Conservation (phyloP, 2,797 vertebrate species). For the Acrossocheilus fasciatus region DNA sequence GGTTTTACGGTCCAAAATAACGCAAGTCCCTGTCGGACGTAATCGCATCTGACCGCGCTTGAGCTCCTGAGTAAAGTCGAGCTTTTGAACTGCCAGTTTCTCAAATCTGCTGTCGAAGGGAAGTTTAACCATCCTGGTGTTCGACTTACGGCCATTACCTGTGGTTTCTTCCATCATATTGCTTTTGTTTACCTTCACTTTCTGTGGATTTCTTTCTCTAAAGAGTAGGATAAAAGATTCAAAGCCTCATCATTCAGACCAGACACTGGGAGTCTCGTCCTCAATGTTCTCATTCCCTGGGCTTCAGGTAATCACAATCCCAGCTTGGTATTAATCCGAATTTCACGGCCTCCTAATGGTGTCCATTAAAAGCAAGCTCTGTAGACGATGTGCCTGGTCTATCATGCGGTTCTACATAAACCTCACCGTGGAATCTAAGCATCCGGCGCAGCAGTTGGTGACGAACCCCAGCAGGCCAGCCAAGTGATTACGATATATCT, state of each 20-base stretch:
- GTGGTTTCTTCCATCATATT: not conserved
- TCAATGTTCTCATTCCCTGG: slow-evolving; percentile 30
- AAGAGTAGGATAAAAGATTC: slow-evolving; percentile 46
- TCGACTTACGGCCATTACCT: not conserved
- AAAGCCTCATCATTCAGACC: slow-evolving; percentile 44
- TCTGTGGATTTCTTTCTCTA: slow-evolving; percentile 22
- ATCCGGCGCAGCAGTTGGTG: slow-evolving; percentile 44
- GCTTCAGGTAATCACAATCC: slow-evolving; percentile 62
- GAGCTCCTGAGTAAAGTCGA: slow-evolving; percentile 17
- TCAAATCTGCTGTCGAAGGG: slow-evolving; percentile 6
- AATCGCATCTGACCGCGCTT: slow-evolving; percentile 17
- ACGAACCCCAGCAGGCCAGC: slow-evolving; percentile 42
- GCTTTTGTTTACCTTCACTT: slow-evolving; percentile 46
- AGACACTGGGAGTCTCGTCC: not conserved
- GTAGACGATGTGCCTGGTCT: slow-evolving; percentile 47
- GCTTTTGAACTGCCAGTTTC: slow-evolving; percentile 38
- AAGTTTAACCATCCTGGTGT: not conserved
- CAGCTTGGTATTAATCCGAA: slow-evolving; percentile 65
- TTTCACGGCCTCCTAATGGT: slow-evolving; percentile 63
- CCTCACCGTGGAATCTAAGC: slow-evolving; percentile 44
- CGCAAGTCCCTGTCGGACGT: slow-evolving; percentile 22
- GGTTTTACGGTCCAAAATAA: slow-evolving; percentile 23
- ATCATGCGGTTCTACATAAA: slow-evolving; percentile 58
- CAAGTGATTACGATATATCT: slow-evolving; percentile 55
- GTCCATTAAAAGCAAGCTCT: slow-evolving; percentile 62